A percentile compares a stretch with the other conserved stretches of the same genome.
These are phyloP conservation scores for Nebria salina DNA, from an alignment of 2,888 invertebrate species.

Conservation along the genomic window DNA sequence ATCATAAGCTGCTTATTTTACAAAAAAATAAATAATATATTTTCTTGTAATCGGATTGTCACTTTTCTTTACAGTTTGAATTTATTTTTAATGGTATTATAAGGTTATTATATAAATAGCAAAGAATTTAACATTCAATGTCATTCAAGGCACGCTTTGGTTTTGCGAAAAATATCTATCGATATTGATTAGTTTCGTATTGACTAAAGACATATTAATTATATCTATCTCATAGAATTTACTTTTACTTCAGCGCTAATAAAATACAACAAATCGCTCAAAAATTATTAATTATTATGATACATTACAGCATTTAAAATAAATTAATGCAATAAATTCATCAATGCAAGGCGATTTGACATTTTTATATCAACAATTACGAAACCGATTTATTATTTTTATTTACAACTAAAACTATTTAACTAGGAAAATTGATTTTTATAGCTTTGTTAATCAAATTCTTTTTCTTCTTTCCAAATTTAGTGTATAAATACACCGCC, in stretches of 20 bases:
- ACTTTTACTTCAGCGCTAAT: not conserved
- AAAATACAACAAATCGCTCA: not conserved
- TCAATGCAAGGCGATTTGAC: not conserved
- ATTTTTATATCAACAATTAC: not conserved
- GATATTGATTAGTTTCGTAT: not conserved
- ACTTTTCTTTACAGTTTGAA: not conserved
- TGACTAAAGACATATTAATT: not conserved
- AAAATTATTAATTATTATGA: not conserved
- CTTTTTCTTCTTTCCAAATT: too few species aligned
- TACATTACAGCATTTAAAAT: not conserved
- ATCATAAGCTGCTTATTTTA: not conserved
- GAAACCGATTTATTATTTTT: not conserved
- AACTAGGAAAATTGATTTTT: too few species aligned
- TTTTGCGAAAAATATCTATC: not conserved
- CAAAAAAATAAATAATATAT: not conserved
- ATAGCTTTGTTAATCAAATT: too few species aligned
- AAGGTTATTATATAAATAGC: conserved; percentile 1
- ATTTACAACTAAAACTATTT: not conserved
- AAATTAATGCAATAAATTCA: not conserved
- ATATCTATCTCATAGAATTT: not conserved
- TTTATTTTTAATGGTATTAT: not conserved
- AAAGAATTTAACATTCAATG: not conserved
- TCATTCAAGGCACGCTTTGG: not conserved
- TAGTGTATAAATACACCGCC: too few species aligned
- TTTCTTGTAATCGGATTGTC: not conserved